Base-by-base conservation (phyloP, 1,140 invertebrate genomes). In the Drosophila nigromelanica region DNA sequence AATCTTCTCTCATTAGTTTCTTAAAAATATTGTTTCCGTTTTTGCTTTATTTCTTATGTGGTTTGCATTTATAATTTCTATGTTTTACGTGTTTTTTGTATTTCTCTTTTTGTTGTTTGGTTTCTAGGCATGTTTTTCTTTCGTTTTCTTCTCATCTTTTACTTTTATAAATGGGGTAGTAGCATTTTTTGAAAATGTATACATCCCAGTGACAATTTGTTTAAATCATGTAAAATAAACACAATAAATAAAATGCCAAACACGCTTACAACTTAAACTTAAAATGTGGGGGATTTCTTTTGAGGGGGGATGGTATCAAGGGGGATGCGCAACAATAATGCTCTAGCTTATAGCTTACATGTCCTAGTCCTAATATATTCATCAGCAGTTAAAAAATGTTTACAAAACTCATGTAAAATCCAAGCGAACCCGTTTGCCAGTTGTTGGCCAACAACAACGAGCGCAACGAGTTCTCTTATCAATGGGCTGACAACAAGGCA, bases 321-420 rank as follows among this genome's bases (percentile, higher is more conserved):
- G 54, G 27, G 10, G 18, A 15, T 30, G 62, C 24, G 30, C 30
- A 78, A 70, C 59, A 58, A 56, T 83, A 79, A 79, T 67, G 78
- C 52, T 78, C 82, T 87, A 87, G 82, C 82, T 87, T 87, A 82
- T 81, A 87, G 83, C 82, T 87, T 73, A 85, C 42, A 61, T 60
- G 54, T 76, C 69, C 77, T 80, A 81, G 27, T 78, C 21, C 76
- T 83, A 85, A 80, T 70, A 68, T 77, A 73, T 73, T 80, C 73
- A 85, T 86, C 50, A 85, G 74, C 81, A 78, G 72, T 76, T 82
- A 76, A 72, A 85, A 85, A 80, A 80, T 58, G 63, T 86, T 72
- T 87, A 87, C 58, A 86, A 86, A 86, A 86, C 75, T 89, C 75
- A 67, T 76, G 63, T 70, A 73, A 78, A 78, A 87, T 78, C 54